Evolutionary conservation across 2,797 vertebrate genomes (phyloP).

Genomic region (Chiloscyllium punctatum): DNA sequence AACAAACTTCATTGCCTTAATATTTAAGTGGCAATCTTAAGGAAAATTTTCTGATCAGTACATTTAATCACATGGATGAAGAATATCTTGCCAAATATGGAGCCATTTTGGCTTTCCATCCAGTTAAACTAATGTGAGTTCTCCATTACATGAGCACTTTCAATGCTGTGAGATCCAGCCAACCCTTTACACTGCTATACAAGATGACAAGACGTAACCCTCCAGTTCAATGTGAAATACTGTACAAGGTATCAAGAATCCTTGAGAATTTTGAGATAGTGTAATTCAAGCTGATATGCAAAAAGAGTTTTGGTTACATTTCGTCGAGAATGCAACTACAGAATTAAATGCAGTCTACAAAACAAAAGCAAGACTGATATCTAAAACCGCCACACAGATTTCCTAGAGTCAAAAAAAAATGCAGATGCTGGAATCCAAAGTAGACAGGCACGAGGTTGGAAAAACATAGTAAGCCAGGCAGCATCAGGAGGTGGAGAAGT

Average conservation of each 20-base stretch:
- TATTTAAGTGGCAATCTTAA: not conserved
- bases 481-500: no score
- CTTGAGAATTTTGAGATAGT: not conserved
- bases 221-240: not conserved
- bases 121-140: not conserved
- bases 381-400: not conserved
- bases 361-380: not conserved
- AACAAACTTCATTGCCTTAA: not conserved
- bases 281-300: not conserved
- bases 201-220: not conserved
- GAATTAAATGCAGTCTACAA: not conserved
- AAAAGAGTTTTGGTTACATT: not conserved
- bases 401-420: not conserved
- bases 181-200: not conserved
- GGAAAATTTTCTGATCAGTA: not conserved
- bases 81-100: not conserved
- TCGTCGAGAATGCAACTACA: not conserved
- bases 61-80: not conserved
- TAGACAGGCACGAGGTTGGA: no score
- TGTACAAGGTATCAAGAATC: not conserved
- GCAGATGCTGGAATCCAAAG: no score
- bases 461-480: no score
- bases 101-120: not conserved
- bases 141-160: not conserved
- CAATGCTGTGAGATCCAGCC: not conserved